phyloP scores from a whole-genome alignment of 64 coral and sea anemone species.

The Orbicella faveolata region DNA sequence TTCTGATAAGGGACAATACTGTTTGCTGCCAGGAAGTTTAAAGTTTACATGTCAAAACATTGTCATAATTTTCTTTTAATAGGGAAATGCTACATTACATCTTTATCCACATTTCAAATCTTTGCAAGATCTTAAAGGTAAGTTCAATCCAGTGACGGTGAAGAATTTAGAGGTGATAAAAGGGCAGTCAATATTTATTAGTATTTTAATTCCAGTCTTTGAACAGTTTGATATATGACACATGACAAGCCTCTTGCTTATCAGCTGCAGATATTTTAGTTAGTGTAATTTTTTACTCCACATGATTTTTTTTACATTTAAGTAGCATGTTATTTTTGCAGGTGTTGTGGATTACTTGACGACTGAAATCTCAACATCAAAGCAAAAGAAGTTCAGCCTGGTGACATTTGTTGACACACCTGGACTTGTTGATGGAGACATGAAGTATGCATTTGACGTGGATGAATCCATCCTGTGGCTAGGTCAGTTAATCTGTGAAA shows the following conservation, averaged over 20 bases:
- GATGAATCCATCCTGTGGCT: conserved; percentile 92
- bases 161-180: too few relatives aligned
- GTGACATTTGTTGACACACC: conserved; percentile 98
- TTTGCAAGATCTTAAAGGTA: conserved; percentile 85
- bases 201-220: too few relatives aligned
- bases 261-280: neutral
- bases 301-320: neutral
- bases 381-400: conserved; percentile 97
- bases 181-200: too few relatives aligned
- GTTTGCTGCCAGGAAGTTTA: too few relatives aligned
- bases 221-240: too few relatives aligned
- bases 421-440: conserved; percentile 97
- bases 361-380: conserved; percentile 98
- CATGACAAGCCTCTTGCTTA: neutral
- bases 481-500: conserved; percentile 41
- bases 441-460: conserved; percentile 99
- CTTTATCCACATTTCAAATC: conserved; percentile 93
- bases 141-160: too few relatives aligned
- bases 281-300: neutral
- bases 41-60: too few relatives aligned
- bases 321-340: conserved; percentile 3
- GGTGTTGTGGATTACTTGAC: conserved; percentile 97
- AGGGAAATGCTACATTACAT: conserved; percentile 98
- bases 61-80: neutral
- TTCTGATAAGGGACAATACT: too few relatives aligned